Evolutionary conservation across 1,140 invertebrate species (phyloP).

Genomic region (Hypsibius dujardini): DNA sequence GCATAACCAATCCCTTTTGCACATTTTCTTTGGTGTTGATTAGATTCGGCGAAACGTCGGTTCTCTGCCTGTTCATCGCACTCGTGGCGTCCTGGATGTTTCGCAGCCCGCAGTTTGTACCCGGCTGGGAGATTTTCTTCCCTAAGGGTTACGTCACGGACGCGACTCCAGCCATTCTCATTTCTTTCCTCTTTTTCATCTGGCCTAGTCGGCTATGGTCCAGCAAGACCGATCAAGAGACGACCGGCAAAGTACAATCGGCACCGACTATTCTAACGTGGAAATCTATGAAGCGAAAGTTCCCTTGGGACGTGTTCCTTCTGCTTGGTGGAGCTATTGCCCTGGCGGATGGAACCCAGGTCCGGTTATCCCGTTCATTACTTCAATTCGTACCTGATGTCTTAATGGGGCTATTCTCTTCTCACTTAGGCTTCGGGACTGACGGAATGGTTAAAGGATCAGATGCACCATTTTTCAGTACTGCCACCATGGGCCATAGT

Average conservation of each 20-base stretch:
- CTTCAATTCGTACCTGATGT: no score
- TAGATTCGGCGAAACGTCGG: constrained; percentile 37
- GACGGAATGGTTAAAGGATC: constrained; percentile 49
- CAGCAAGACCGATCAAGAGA: constrained; percentile 12
- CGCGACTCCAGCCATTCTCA: constrained; percentile 32
- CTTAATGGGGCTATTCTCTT: no score
- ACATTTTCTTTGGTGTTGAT: constrained; percentile 16
- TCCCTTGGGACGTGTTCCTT: constrained; percentile 38
- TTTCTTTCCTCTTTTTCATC: constrained; percentile 34
- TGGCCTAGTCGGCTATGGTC: constrained; percentile 25
- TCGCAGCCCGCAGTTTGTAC: constrained; percentile 37
- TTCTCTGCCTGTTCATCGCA: constrained; percentile 35
- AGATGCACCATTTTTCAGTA: constrained; percentile 31
- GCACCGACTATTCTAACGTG: constrained; percentile 29
- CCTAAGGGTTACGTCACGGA: constrained; percentile 33
- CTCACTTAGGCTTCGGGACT: constrained; percentile 44
- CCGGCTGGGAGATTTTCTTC: constrained; percentile 38
- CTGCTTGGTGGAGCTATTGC: constrained; percentile 62
- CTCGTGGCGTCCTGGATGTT: constrained; percentile 41
- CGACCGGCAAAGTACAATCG: background rate
- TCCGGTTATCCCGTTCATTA: constrained; percentile 21
- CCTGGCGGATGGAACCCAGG: constrained; percentile 57
- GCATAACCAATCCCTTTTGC: no score
- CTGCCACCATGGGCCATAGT: constrained; percentile 31
- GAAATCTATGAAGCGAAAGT: constrained; percentile 31